A percentile compares a stretch with the other conserved stretches of the same genome.
phyloP scores from a whole-genome alignment of 1,140 invertebrate species.

The Fragariocoptes setiger region DNA sequence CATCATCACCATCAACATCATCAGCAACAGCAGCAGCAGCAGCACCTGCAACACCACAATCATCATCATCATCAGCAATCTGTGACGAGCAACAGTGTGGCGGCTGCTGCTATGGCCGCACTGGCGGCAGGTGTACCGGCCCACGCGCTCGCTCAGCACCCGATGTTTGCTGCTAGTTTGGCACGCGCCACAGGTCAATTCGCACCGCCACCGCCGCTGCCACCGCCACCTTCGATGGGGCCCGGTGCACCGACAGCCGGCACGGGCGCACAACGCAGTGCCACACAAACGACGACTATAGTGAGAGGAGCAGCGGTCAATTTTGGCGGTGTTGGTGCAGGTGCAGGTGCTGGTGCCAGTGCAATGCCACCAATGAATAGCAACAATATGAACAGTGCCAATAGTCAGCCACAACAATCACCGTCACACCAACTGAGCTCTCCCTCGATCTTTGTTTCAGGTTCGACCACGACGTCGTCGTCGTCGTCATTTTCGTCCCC shows the following conservation, averaged over 20 bases:
- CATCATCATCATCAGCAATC: too few relatives aligned
- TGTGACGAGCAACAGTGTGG: neutral
- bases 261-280: neutral
- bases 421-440: neutral
- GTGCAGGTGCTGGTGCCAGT: neutral
- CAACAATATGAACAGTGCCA: neutral
- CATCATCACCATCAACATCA: too few relatives aligned
- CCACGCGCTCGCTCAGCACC: neutral
- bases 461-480: too few relatives aligned
- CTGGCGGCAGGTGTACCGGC: neutral
- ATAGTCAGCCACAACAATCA: neutral
- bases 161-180: neutral
- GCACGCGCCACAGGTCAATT: too few relatives aligned
- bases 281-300: neutral
- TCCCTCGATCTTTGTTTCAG: too few relatives aligned
- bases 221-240: neutral
- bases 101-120: neutral
- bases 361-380: neutral
- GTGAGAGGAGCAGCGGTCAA: neutral
- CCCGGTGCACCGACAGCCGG: neutral
- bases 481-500: too few relatives aligned
- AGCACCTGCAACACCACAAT: neutral
- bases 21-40: too few relatives aligned
- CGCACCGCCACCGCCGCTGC: too few relatives aligned
- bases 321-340: neutral